These are phyloP conservation scores for Melanerpes aurifrons DNA, from an alignment of 2,113 vertebrate genomes.

Conservation along the genomic window DNA sequence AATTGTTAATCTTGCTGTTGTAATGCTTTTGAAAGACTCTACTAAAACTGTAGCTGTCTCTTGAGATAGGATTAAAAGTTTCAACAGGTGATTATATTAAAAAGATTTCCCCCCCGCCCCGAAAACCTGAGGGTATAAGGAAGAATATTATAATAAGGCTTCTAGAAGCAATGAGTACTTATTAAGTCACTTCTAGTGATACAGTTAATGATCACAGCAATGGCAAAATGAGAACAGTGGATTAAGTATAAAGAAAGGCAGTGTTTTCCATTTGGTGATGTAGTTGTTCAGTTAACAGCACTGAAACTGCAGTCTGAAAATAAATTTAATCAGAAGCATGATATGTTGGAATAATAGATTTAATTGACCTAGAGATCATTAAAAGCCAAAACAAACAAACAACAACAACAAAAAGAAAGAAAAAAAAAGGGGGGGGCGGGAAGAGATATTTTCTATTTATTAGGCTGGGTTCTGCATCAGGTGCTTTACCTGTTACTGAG, in stretches of 20 bases:
- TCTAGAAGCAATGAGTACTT: slow-evolving; percentile 35
- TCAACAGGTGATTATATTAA: background rate
- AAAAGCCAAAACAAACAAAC: background rate
- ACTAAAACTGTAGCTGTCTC: background rate
- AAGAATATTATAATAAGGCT: background rate
- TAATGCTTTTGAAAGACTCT: background rate
- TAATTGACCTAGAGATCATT: background rate
- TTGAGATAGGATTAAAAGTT: background rate
- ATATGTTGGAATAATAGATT: background rate
- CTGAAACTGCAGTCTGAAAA: slow-evolving; percentile 23
- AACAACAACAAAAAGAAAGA: too few species aligned
- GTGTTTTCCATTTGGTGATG: background rate
- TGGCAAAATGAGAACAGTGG: slow-evolving; percentile 32
- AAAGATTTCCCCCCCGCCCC: background rate
- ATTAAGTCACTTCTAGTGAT: slow-evolving; percentile 53
- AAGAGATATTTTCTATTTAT: background rate
- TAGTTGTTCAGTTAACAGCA: background rate
- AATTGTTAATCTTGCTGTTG: background rate
- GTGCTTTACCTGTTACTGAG: background rate
- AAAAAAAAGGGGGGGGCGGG: too few species aligned
- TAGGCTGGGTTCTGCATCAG: background rate
- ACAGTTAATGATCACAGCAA: slow-evolving; percentile 58
- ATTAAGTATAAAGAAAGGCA: slow-evolving; percentile 33
- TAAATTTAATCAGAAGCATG: background rate
- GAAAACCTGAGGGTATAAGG: background rate